phyloP scores from a whole-genome alignment of 2,797 vertebrate species.

The Hylomyscus alleni region DNA sequence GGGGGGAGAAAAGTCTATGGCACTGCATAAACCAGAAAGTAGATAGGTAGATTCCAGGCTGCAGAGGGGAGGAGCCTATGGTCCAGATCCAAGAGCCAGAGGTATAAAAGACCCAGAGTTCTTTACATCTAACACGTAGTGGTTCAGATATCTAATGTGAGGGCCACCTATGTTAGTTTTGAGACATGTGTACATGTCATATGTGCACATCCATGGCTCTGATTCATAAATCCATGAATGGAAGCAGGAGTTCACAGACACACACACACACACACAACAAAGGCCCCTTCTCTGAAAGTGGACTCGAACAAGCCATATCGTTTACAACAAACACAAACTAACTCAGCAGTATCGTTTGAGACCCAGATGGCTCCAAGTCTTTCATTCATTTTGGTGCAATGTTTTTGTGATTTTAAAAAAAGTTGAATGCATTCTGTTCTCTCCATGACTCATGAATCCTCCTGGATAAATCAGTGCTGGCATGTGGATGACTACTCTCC shows the following conservation, averaged over 20 bases:
- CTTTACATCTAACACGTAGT: constrained; percentile 5
- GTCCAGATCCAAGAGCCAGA: not conserved
- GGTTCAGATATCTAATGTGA: not conserved
- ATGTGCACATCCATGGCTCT: rapidly evolving
- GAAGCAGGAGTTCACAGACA: not conserved
- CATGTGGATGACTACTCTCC: constrained; percentile 39
- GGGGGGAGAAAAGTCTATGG: not conserved
- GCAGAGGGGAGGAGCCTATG: not conserved
- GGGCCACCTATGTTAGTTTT: not conserved
- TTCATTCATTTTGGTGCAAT: constrained; percentile 79
- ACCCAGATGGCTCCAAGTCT: constrained; percentile 85
- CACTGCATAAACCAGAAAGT: not conserved
- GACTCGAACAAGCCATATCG: constrained; percentile 57
- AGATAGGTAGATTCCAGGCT: not conserved
- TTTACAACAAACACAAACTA: constrained; percentile 84
- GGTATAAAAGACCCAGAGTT: not conserved
- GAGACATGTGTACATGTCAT: not conserved
- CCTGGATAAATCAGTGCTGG: constrained; percentile 28
- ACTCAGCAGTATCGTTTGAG: constrained; percentile 83
- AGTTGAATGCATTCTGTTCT: constrained; percentile 85
- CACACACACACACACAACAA: not conserved
- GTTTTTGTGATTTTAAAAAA: constrained; percentile 79
- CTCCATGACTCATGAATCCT: constrained; percentile 84
- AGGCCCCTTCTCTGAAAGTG: constrained; percentile 43
- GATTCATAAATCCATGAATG: not conserved